phyloP scores from a whole-genome alignment of 2,797 vertebrate genomes.

The Myotis vivesi region DNA sequence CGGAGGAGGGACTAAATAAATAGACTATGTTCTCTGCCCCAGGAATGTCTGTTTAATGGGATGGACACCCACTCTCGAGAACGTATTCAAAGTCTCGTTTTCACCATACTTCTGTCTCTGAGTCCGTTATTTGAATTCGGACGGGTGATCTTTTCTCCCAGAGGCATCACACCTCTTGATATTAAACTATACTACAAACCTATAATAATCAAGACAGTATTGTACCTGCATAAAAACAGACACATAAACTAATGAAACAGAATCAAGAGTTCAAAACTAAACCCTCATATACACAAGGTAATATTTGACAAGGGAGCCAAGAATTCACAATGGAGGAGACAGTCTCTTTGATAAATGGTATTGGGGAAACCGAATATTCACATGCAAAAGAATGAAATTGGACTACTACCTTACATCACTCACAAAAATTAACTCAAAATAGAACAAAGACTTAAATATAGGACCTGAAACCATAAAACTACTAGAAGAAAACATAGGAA shows the following conservation, averaged over 20 bases:
- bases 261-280: background rate
- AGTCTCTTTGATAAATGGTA: background rate
- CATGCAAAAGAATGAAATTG: background rate
- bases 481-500: background rate
- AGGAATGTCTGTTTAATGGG: no score
- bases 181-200: background rate
- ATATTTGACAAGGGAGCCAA: background rate
- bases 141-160: no score
- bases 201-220: background rate
- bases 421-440: background rate
- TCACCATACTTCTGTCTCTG: no score
- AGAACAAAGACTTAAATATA: background rate
- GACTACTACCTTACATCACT: background rate
- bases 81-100: no score
- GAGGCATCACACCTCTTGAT: background rate
- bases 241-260: background rate
- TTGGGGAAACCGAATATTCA: background rate
- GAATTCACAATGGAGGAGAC: background rate
- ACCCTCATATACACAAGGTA: background rate
- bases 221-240: background rate
- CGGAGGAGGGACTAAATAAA: no score
- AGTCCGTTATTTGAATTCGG: no score
- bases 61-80: no score
- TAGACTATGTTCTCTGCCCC: no score
- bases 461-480: background rate